These are phyloP conservation scores for Timema podura DNA, from an alignment of 2,888 invertebrate genomes.

Conservation along the genomic window DNA sequence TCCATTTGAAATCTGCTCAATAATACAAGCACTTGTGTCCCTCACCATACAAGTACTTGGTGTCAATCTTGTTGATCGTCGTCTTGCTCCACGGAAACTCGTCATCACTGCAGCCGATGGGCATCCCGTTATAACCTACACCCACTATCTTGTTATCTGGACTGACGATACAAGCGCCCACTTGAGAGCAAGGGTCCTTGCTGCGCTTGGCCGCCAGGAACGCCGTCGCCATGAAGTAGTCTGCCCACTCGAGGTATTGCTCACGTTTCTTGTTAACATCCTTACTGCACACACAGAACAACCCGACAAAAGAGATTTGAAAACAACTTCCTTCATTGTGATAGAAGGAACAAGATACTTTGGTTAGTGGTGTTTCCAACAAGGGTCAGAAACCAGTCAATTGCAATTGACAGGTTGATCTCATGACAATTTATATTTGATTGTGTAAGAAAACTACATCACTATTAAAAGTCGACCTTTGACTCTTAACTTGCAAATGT, in stretches of 20 bases:
- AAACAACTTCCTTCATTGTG: too few relatives aligned
- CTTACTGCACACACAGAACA: neutral
- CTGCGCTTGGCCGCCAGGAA: slow-evolving; percentile 87
- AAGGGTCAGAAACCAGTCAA: too few relatives aligned
- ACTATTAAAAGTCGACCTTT: too few relatives aligned
- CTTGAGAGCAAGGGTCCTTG: slow-evolving; percentile 91
- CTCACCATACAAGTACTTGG: slow-evolving; percentile 83
- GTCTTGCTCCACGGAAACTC: slow-evolving; percentile 84
- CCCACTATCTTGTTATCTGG: slow-evolving; percentile 82
- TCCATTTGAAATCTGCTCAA: neutral
- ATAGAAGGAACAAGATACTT: too few relatives aligned
- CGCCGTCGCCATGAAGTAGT: slow-evolving; percentile 94
- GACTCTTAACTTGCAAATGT: too few relatives aligned
- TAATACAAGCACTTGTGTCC: slow-evolving; percentile 7
- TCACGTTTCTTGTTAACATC: slow-evolving; percentile 48
- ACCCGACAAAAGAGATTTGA: too few relatives aligned
- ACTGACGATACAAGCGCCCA: slow-evolving; percentile 93
- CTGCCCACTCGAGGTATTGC: slow-evolving; percentile 79
- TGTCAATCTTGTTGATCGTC: slow-evolving; percentile 56
- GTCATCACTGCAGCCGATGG: slow-evolving; percentile 83
- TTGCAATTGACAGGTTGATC: too few relatives aligned
- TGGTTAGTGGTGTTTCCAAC: too few relatives aligned
- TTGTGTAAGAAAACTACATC: too few relatives aligned
- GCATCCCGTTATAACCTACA: slow-evolving; percentile 97
- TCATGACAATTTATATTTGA: too few relatives aligned